phyloP scores from a whole-genome alignment of 2,797 vertebrate genomes.

The Diglossa cyanea region DNA sequence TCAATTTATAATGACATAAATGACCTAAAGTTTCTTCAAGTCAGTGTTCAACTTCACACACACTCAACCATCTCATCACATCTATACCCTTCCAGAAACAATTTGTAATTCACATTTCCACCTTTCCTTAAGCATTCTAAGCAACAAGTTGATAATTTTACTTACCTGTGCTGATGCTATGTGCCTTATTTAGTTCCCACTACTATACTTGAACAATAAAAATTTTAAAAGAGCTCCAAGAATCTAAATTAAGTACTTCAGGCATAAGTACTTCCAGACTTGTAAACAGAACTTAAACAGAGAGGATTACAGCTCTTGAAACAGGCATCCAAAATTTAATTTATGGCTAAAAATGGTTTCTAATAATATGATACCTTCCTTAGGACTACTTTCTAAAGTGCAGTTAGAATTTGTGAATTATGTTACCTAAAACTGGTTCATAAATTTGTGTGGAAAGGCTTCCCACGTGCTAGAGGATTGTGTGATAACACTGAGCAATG shows the following conservation, averaged over 20 bases:
- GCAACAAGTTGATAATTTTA: background rate
- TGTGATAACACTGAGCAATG: background rate
- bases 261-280: background rate
- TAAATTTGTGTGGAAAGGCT: background rate
- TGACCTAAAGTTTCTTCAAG: background rate
- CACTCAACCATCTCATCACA: background rate
- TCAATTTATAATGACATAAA: slow-evolving; percentile 10
- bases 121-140: background rate
- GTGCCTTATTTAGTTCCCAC: background rate
- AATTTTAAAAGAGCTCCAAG: background rate
- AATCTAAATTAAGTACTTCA: background rate
- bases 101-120: background rate
- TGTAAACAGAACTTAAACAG: background rate
- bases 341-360: background rate
- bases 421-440: background rate
- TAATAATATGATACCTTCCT: background rate
- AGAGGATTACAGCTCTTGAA: background rate
- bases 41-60: background rate
- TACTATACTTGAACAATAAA: background rate
- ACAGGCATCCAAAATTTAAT: background rate
- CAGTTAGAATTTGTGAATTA: background rate
- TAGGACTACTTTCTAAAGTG: background rate
- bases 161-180: background rate
- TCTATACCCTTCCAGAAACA: background rate
- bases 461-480: background rate